Conservation (phyloP, 2,113 vertebrate species). For the Urocitellus parryii region DNA sequence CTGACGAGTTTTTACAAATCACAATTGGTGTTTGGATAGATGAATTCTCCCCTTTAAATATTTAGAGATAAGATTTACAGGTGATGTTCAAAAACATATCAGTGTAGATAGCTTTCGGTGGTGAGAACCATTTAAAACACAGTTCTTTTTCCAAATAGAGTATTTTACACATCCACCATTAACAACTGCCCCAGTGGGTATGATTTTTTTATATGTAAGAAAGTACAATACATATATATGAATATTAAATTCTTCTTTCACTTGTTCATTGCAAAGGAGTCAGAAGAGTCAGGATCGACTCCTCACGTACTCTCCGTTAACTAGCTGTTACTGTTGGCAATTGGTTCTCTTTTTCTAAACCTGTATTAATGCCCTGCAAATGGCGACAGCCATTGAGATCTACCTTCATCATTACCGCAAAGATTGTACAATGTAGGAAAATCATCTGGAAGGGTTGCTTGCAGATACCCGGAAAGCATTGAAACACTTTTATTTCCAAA, state of each 20-base stretch:
- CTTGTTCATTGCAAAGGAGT: not conserved
- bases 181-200: not conserved
- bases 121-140: not conserved
- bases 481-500: not conserved
- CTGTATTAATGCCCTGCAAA: not conserved
- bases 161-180: not conserved
- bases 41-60: not conserved
- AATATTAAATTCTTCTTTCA: not conserved
- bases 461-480: not conserved
- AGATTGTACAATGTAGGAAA: not conserved
- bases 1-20: not conserved
- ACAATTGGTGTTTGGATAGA: not conserved
- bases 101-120: not conserved
- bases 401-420: not conserved
- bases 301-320: not conserved
- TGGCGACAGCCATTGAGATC: not conserved
- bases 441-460: not conserved
- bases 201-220: not conserved
- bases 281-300: not conserved
- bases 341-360: not conserved
- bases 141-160: not conserved
- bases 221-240: too few species aligned
- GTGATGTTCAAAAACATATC: not conserved
- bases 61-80: constrained; percentile 17
- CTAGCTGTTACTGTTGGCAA: not conserved